Evolutionary conservation across 2,113 vertebrate species (phyloP), one percentile per base, ranked within the genome.

Genomic region (Eublepharis macularius): DNA sequence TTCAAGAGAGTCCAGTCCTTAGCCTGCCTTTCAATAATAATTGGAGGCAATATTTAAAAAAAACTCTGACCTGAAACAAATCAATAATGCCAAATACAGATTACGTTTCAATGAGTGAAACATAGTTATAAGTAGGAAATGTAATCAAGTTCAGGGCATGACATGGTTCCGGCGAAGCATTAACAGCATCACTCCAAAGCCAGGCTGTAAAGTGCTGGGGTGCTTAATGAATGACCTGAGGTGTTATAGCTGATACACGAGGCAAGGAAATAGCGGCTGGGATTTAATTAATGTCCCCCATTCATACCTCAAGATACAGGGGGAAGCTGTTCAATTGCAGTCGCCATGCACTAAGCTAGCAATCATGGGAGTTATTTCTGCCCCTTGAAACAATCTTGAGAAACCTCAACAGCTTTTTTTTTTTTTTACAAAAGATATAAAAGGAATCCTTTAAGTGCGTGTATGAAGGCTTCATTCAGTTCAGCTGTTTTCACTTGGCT

Each of bases 1-100:
- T 73, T 80, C 60, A 74, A 86, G 86, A 93, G 89, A 90, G 86
- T 91, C 79, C 90, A 81, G 89, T 54, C 6, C 9, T 80, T 85
- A 76, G 36, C 11, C 82, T 81, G 45, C 85, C 68, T n/a, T 84
- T 57, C 90, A 83, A 94, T 91, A 79, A 88, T 51, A 93, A 4
- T 63, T 90, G 68, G 32, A 79, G 83, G 29, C 78, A 83, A 80
- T 81, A 78, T n/a, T n/a, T n/a, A n/a, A 0, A 77, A 17, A 92
- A 12, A 63, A 63, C 21, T 49, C 29, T 84, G 90, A 76, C 19
- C 65, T 66, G 77, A 34, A 82, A 32, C 26, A 85, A 70, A 88
- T 94, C 83, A 85, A 66, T 89, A 93, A 83, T 6, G 85, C 1
- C 81, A 63, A 83, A 65, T 0, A 21, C 93, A 92, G 43, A 86